A percentile compares a stretch with the other conserved stretches of the same genome.
These are phyloP conservation scores for Agrochola macilenta DNA, from an alignment of 2,888 invertebrate species.

Conservation along the genomic window DNA sequence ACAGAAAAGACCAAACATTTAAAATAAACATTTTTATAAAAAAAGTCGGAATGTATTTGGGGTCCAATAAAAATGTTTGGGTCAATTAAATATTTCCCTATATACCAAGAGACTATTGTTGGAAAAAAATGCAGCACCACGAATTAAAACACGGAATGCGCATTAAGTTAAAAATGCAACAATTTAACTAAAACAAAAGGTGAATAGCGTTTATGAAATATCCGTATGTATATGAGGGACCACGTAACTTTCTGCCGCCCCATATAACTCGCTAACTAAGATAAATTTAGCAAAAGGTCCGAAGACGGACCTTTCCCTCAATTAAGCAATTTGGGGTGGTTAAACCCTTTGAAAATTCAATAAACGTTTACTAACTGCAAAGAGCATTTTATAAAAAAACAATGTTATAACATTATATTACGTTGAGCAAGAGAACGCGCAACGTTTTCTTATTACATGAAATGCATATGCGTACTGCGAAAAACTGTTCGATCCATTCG, in stretches of 20 bases:
- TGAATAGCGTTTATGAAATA: slow-evolving; percentile 29
- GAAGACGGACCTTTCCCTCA: slow-evolving; percentile 77
- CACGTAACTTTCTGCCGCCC: slow-evolving; percentile 60
- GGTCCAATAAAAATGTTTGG: no score
- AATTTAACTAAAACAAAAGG: slow-evolving; percentile 28
- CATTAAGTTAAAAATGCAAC: background rate
- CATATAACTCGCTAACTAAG: slow-evolving; percentile 74
- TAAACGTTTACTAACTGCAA: slow-evolving; percentile 73
- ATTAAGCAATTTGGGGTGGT: slow-evolving; percentile 78
- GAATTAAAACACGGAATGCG: background rate
- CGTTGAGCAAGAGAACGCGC: background rate
- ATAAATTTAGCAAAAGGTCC: slow-evolving; percentile 76
- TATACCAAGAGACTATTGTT: background rate
- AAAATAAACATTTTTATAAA: no score
- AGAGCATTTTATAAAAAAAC: background rate
- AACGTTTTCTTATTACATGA: background rate
- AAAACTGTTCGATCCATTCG: background rate
- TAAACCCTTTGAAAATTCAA: slow-evolving; percentile 77
- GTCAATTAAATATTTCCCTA: background rate
- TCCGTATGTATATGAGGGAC: slow-evolving; percentile 29
- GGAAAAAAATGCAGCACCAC: background rate
- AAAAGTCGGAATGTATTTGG: no score
- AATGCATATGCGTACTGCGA: background rate
- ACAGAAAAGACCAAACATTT: no score
- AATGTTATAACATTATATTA: background rate